Evolutionary conservation across 2,797 vertebrate genomes (phyloP).

Genomic region (Enteromius argenteus): DNA sequence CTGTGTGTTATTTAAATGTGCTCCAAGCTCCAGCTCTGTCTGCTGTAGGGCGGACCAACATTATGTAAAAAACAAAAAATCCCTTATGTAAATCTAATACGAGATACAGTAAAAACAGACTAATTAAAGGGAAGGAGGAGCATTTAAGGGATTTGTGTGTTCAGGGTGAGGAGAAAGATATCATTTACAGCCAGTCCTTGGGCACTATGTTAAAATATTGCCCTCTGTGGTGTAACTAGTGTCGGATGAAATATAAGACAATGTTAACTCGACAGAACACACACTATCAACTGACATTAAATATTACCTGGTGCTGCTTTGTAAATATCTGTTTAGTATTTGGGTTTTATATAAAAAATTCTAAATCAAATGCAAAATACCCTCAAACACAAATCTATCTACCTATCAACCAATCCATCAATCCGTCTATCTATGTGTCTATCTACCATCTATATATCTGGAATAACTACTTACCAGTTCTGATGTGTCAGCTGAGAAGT

Average conservation of each 20-base stretch:
- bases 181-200: constrained; percentile 67
- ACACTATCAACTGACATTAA: constrained; percentile 45
- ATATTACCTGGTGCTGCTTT: not conserved
- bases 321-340: not conserved
- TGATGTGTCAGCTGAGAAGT: constrained; percentile 85
- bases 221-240: constrained; percentile 63
- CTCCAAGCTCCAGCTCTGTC: not conserved
- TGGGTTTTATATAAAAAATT: not conserved
- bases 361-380: not conserved
- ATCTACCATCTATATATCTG: not conserved
- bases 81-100: constrained; percentile 52
- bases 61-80: constrained; percentile 61
- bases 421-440: not conserved
- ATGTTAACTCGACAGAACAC: constrained; percentile 29
- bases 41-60: constrained; percentile 45
- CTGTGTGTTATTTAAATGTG: constrained; percentile 22
- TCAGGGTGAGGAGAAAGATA: constrained; percentile 62
- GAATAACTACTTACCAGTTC: constrained; percentile 83
- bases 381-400: not conserved
- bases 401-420: not conserved
- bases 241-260: constrained; percentile 67
- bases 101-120: constrained; percentile 63
- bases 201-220: constrained; percentile 60
- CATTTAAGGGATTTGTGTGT: constrained; percentile 50
- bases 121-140: constrained; percentile 74